Evolutionary conservation across 2,888 invertebrate genomes (phyloP).

Genomic region (Lasioglossum zephyrum): DNA sequence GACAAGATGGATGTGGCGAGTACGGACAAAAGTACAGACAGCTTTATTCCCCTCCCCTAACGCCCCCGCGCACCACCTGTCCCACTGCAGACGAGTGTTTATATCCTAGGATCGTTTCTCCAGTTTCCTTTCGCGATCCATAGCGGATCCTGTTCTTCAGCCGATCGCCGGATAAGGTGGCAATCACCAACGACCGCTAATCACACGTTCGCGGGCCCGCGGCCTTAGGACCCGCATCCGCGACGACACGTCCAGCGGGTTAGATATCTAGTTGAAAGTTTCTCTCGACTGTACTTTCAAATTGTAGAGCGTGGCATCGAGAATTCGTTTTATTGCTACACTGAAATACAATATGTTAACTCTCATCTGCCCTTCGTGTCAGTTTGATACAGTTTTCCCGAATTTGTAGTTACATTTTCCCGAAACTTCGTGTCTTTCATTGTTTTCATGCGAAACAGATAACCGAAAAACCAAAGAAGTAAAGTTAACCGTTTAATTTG

Average conservation of each 20-base stretch:
- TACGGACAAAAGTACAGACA: slow-evolving; percentile 41
- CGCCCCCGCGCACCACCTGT: neutral
- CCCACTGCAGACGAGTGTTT: slow-evolving; percentile 4
- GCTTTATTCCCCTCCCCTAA: slow-evolving; percentile 32
- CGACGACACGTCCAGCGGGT: neutral
- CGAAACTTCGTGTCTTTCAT: too few relatives aligned
- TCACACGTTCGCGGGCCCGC: neutral
- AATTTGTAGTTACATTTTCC: too few relatives aligned
- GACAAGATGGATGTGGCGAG: slow-evolving; percentile 53
- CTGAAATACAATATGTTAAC: too few relatives aligned
- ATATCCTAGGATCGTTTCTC: neutral
- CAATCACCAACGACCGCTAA: slow-evolving; percentile 24
- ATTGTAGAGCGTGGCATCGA: neutral
- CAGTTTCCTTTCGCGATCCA: neutral
- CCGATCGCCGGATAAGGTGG: slow-evolving; percentile 22
- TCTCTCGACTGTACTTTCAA: neutral
- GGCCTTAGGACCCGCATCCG: neutral
- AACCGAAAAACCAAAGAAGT: too few relatives aligned
- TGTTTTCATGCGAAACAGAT: too few relatives aligned
- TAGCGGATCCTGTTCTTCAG: neutral
- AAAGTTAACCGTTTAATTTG: too few relatives aligned
- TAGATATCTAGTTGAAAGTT: neutral
- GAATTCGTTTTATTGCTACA: neutral
- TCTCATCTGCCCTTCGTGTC: too few relatives aligned
- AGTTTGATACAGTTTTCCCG: too few relatives aligned